phyloP scores from a whole-genome alignment of 2,888 invertebrate species.

The Labia minor region DNA sequence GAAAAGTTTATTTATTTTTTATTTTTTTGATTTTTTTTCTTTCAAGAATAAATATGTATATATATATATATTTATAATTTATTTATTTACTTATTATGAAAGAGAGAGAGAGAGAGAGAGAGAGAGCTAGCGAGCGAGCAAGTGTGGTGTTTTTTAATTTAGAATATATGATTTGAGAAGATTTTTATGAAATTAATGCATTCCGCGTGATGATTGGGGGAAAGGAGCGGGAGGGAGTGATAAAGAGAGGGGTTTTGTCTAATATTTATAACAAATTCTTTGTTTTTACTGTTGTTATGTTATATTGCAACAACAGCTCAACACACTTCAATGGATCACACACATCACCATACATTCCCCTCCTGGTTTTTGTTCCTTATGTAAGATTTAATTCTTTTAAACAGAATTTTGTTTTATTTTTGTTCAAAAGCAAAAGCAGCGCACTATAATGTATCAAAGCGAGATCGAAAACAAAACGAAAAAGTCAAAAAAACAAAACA shows the following conservation, averaged over 20 bases:
- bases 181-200: background rate
- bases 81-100: background rate
- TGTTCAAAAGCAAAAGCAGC: background rate
- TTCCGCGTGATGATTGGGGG: no score
- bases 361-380: background rate
- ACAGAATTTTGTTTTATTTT: background rate
- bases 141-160: background rate
- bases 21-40: no score
- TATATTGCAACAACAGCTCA: background rate
- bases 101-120: background rate
- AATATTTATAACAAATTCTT: no score
- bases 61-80: no score
- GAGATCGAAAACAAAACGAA: background rate
- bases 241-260: no score
- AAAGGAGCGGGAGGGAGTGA: no score
- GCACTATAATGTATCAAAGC: background rate
- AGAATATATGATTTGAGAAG: conserved; percentile 9
- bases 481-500: background rate
- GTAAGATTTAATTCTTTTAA: background rate
- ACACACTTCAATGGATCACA: background rate
- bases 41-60: background rate
- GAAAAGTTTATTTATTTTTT: no score
- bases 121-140: no score
- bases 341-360: conserved; percentile 13
- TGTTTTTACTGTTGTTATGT: no score